Percentiles rank a stretch among this genome's conserved stretches.
Conservation (phyloP, 1,140 invertebrate genomes). For the Pissodes strobi region DNA sequence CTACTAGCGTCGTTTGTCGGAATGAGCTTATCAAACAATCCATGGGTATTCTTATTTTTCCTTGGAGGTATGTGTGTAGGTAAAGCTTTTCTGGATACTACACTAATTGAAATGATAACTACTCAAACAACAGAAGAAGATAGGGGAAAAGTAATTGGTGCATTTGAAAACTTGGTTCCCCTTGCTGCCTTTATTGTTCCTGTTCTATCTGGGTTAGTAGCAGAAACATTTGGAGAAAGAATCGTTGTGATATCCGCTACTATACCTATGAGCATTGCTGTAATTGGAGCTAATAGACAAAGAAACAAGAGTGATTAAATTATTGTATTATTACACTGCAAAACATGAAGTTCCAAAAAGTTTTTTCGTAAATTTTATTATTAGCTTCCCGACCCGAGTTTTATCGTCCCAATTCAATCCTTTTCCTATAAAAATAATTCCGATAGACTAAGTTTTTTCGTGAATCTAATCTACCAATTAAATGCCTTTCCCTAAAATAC, state of each 20-base stretch:
- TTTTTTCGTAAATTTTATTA: too few species aligned
- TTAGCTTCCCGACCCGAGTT: too few species aligned
- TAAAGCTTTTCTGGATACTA: constrained; percentile 25
- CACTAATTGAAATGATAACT: constrained; percentile 24
- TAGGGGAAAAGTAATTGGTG: constrained; percentile 35
- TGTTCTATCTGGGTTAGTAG: constrained; percentile 28
- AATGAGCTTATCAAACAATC: constrained; percentile 20
- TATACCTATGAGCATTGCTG: constrained; percentile 19
- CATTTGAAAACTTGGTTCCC: constrained; percentile 28
- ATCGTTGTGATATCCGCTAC: constrained; percentile 9
- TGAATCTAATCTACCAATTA: too few species aligned
- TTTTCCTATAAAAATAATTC: too few species aligned
- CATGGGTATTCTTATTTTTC: constrained; percentile 18
- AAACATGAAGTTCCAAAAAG: background rate
- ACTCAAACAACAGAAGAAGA: constrained; percentile 22
- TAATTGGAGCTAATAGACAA: constrained; percentile 17
- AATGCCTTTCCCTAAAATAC: too few species aligned
- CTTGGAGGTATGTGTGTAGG: constrained; percentile 20
- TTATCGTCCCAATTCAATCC: too few species aligned
- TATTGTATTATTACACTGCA: background rate
- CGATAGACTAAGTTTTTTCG: too few species aligned
- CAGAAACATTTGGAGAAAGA: constrained; percentile 21
- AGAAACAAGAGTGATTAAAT: constrained; percentile 24
- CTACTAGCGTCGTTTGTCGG: constrained; percentile 32
- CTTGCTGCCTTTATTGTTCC: constrained; percentile 29